Conservation (phyloP, 2,113 vertebrate species). For the Zosterops hypoxanthus region DNA sequence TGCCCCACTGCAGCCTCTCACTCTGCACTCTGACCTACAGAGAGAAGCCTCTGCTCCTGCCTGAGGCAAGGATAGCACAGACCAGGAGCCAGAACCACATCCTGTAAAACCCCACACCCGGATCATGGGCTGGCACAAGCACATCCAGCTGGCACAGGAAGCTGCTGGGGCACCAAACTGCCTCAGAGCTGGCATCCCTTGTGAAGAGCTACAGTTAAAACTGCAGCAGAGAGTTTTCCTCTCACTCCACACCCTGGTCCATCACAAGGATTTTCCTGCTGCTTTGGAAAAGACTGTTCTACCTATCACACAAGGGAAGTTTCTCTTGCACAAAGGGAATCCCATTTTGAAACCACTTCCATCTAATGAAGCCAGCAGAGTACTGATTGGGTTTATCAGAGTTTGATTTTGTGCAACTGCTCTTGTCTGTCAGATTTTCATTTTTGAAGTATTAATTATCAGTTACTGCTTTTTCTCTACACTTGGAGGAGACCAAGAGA, state of each 20-base stretch:
- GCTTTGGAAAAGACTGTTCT: background rate
- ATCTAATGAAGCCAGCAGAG: background rate
- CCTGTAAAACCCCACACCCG: background rate
- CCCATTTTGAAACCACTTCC: background rate
- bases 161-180: background rate
- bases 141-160: background rate
- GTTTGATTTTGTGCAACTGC: background rate
- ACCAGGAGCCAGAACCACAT: background rate
- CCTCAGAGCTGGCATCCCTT: background rate
- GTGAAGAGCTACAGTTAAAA: background rate
- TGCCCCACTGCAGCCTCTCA: background rate
- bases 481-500: background rate
- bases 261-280: fast-evolving
- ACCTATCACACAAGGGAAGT: background rate
- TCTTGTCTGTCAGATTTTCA: background rate
- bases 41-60: background rate
- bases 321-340: background rate
- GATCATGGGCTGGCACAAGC: background rate
- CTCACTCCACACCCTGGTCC: background rate
- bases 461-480: background rate
- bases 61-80: background rate
- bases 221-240: background rate
- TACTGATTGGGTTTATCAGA: background rate
- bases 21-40: background rate
- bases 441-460: background rate